Evolutionary conservation across 2,113 vertebrate genomes (phyloP).

Genomic region (Sigmodon hispidus): DNA sequence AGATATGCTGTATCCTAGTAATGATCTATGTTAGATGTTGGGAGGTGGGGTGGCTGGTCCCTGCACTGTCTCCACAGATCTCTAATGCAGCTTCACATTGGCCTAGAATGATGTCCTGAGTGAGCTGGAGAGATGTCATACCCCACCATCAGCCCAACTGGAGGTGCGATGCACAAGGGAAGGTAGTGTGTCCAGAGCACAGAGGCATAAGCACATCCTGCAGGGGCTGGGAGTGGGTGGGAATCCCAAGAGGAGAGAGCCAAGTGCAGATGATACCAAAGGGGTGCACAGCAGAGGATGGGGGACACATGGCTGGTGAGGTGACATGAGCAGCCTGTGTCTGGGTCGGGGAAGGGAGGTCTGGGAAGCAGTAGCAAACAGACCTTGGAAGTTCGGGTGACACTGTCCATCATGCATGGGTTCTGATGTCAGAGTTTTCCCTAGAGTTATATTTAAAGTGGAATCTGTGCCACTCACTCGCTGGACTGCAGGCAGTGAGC

Average conservation of each 20-base stretch:
- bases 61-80: too few species aligned
- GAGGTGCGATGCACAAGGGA: too few species aligned
- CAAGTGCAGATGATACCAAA: background rate
- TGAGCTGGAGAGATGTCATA: too few species aligned
- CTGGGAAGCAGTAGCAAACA: background rate
- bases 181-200: background rate
- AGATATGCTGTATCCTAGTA: background rate
- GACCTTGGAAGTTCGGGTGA: background rate
- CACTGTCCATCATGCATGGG: fast-evolving
- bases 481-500: background rate
- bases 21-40: background rate
- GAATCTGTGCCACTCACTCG: background rate
- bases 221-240: background rate
- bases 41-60: background rate
- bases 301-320: background rate
- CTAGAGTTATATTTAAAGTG: background rate
- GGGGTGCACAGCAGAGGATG: background rate
- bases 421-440: background rate
- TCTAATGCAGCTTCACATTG: background rate
- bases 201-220: fast-evolving
- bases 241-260: background rate
- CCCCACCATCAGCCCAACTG: background rate
- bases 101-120: background rate
- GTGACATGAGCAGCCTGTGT: background rate
- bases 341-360: background rate